These are phyloP conservation scores for Tetranychus truncatus DNA, from an alignment of 2,888 invertebrate species.

Conservation along the genomic window DNA sequence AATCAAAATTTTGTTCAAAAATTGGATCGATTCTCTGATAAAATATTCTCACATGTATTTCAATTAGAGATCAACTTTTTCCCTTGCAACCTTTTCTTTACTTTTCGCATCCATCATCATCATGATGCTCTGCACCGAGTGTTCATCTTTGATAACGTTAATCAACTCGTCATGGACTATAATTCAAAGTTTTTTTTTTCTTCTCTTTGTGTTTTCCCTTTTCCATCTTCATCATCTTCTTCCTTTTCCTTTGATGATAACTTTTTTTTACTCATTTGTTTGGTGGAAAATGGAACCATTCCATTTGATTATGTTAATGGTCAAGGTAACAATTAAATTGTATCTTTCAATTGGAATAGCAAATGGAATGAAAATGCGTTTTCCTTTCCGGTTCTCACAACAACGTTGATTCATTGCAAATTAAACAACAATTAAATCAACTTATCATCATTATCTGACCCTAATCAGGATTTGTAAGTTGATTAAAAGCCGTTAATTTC, in stretches of 20 bases:
- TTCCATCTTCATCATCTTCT: background rate
- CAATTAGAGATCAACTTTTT: background rate
- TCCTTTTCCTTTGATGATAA: background rate
- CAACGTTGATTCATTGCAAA: background rate
- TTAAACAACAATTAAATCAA: too few species aligned
- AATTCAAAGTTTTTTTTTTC: background rate
- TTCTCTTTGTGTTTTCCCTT: background rate
- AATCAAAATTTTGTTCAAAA: too few species aligned
- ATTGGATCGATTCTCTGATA: background rate
- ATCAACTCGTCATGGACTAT: background rate
- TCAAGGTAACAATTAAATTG: background rate
- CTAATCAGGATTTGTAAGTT: too few species aligned
- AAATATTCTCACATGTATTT: background rate
- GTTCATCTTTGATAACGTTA: background rate
- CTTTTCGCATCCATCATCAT: background rate
- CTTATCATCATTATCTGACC: too few species aligned
- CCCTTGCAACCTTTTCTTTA: background rate
- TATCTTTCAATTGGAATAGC: background rate
- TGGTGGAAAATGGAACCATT: background rate
- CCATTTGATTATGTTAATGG: background rate
- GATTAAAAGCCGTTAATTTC: too few species aligned
- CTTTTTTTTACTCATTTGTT: background rate
- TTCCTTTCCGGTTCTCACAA: background rate
- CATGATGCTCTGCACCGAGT: background rate
- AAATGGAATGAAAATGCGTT: background rate